phyloP scores from a whole-genome alignment of 2,797 vertebrate species.

The Delichon dasypus region DNA sequence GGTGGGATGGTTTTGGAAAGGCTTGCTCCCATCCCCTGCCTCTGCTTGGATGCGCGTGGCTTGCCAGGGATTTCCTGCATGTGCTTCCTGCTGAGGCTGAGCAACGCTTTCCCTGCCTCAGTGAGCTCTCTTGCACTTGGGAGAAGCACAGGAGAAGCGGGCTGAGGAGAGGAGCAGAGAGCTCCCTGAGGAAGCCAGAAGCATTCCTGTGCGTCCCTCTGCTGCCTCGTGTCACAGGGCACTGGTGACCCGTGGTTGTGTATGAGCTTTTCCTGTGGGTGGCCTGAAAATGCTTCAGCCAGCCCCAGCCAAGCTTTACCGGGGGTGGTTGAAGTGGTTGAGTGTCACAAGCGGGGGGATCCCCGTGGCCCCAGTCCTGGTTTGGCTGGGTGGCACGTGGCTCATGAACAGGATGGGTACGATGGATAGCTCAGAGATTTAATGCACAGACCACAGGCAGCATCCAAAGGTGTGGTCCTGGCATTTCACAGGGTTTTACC shows the following conservation, averaged over 20 bases:
- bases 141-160: not conserved
- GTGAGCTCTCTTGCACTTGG: fast-evolving
- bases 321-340: not conserved
- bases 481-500: not conserved
- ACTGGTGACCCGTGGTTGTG: fast-evolving
- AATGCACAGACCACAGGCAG: not conserved
- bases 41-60: fast-evolving
- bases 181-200: not conserved
- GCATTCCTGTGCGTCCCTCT: not conserved
- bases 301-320: not conserved
- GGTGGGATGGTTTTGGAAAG: not conserved
- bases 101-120: not conserved
- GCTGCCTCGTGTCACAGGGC: not conserved
- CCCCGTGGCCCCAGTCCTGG: not conserved
- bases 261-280: fast-evolving
- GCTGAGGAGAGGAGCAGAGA: not conserved
- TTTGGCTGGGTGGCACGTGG: not conserved
- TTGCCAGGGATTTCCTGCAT: not conserved
- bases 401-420: not conserved
- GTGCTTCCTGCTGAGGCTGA: not conserved
- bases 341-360: too few species aligned
- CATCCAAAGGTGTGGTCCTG: not conserved
- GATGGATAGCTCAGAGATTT: not conserved
- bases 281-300: not conserved
- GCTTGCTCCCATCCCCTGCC: not conserved